Conservation (phyloP, 1,140 invertebrate genomes). For the Calephelis nemesis region DNA sequence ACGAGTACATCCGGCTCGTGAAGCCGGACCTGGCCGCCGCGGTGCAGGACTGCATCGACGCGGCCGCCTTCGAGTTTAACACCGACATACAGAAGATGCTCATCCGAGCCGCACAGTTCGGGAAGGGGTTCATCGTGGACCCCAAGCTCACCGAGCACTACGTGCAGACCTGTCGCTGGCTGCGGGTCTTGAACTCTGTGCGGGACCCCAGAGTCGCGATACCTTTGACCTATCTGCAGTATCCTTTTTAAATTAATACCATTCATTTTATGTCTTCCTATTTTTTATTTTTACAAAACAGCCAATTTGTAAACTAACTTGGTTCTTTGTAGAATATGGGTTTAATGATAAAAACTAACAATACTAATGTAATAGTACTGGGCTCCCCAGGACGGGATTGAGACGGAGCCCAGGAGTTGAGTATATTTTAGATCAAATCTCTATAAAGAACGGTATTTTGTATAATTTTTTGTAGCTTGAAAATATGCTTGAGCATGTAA, state of each 20-base stretch:
- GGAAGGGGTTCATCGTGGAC: conserved; percentile 93
- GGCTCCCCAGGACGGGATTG: no score
- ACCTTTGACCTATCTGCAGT: conserved; percentile 94
- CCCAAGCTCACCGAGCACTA: conserved; percentile 88
- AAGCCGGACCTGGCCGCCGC: conserved; percentile 88
- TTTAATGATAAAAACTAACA: no score
- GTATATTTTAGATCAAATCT: no score
- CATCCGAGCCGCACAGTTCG: conserved; percentile 95
- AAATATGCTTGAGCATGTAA: no score
- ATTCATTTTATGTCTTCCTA: no score
- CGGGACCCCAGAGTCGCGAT: conserved; percentile 92
- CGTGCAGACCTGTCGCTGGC: conserved; percentile 91
- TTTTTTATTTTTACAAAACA: no score
- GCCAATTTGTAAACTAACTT: no score
- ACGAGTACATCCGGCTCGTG: conserved; percentile 95
- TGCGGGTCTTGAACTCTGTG: conserved; percentile 95
- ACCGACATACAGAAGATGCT: conserved; percentile 93
- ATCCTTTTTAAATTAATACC: conserved; percentile 80
- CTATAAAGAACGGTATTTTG: no score
- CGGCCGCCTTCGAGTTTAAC: conserved; percentile 94
- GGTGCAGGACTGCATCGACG: conserved; percentile 94
- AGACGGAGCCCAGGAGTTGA: no score
- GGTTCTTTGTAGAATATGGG: no score
- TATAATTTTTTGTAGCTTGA: no score
- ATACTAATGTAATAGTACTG: no score